Percentiles rank a stretch among this genome's conserved stretches.
Conservation (phyloP, 2,888 invertebrate species). For the Carpatolechia fugitivella region DNA sequence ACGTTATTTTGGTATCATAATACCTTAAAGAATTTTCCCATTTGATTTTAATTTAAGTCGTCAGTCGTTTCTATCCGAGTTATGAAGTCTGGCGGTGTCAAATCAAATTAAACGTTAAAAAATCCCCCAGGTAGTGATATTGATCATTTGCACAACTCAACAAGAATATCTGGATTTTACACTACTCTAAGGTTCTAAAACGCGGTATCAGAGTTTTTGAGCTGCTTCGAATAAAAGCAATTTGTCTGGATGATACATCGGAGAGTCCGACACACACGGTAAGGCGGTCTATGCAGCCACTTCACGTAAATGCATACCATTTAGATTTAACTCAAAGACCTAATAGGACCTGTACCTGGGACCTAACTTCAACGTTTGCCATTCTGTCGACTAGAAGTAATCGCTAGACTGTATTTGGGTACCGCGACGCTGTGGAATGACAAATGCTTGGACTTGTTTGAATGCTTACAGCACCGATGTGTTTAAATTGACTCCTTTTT, state of each 20-base stretch:
- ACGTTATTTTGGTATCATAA: no score
- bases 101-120: no score
- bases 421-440: slow-evolving; percentile 59
- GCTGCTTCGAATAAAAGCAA: slow-evolving; percentile 6
- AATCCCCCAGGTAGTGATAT: no score
- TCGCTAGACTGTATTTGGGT: slow-evolving; percentile 66
- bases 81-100: no score
- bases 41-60: no score
- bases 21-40: no score
- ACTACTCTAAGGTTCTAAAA: slow-evolving; percentile 23
- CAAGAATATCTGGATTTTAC: neutral
- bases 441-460: slow-evolving; percentile 65
- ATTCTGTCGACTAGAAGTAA: slow-evolving; percentile 70
- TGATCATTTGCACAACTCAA: neutral
- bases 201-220: slow-evolving; percentile 28
- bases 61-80: no score
- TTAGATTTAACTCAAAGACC: slow-evolving; percentile 38
- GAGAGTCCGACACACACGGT: slow-evolving; percentile 61
- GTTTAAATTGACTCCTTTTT: slow-evolving; percentile 62
- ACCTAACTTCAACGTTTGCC: slow-evolving; percentile 67
- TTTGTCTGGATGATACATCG: neutral
- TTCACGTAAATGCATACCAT: slow-evolving; percentile 48
- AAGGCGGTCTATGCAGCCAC: slow-evolving; percentile 52
- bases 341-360: slow-evolving; percentile 12
- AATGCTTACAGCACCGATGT: slow-evolving; percentile 53